Conservation (phyloP, 37 sponge, comb jelly and placozoan species). For the Eunapius fragilis region DNA sequence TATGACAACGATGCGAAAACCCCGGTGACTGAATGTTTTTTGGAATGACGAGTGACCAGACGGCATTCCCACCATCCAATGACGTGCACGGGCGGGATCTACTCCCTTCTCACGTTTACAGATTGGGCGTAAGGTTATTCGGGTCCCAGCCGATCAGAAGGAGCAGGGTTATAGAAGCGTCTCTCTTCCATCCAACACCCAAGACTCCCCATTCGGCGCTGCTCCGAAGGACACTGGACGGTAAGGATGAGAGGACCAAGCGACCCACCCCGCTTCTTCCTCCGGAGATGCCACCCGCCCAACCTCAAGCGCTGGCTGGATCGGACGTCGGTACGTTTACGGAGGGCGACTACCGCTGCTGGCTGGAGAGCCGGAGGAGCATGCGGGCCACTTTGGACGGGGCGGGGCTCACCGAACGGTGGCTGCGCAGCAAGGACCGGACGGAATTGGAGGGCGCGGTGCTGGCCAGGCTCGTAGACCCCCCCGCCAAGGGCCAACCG, state of each 20-base stretch:
- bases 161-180: constrained; percentile 43
- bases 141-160: neutral
- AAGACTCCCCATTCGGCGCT: neutral
- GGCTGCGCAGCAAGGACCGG: constrained; percentile 48
- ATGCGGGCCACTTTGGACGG: constrained; percentile 27
- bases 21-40: no score
- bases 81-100: constrained; percentile 12
- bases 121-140: constrained; percentile 23
- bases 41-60: neutral
- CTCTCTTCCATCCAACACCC: neutral
- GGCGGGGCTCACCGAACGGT: constrained; percentile 36
- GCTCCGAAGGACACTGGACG: neutral
- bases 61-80: neutral
- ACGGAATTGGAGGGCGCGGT: constrained; percentile 37
- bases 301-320: neutral
- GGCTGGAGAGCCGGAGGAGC: constrained; percentile 23
- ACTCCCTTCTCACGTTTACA: constrained; percentile 24
- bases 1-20: neutral
- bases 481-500: neutral
- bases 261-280: neutral
- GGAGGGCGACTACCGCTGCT: constrained; percentile 29
- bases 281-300: neutral
- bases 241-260: neutral
- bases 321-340: neutral
- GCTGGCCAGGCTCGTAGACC: constrained; percentile 3